Percentiles rank a stretch among this genome's conserved stretches.
These are phyloP conservation scores for honey bee (Apis mellifera) DNA, from an alignment of 1,140 invertebrate genomes.

Conservation along the genomic window Amel_HAv3.1 CM009943.2:2793501-2794000, in stretches of 20 bases:
- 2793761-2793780: conserved; percentile 87
- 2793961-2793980: conserved; percentile 82
- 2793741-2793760: conserved; percentile 87
- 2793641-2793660: too few relatives aligned
- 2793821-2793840: conserved; percentile 82
- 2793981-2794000: conserved; percentile 85
- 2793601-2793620: too few relatives aligned
- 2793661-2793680: too few relatives aligned
- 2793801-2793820: conserved; percentile 82
- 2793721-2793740: conserved; percentile 82
- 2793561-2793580: too few relatives aligned
- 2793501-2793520: too few relatives aligned
- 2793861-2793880: conserved; percentile 85
- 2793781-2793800: conserved; percentile 80
- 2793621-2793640: too few relatives aligned
- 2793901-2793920: conserved; percentile 81
- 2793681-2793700: too few relatives aligned
- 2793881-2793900: conserved; percentile 86
- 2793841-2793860: conserved; percentile 82
- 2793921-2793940: conserved; percentile 82
- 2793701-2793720: too few relatives aligned
- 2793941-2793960: conserved; percentile 81
- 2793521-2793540: too few relatives aligned
- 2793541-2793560: too few relatives aligned
- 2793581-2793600: too few relatives aligned